These are phyloP conservation scores for Enoplosus armatus DNA, from an alignment of 2,797 vertebrate species.

Conservation along the genomic window DNA sequence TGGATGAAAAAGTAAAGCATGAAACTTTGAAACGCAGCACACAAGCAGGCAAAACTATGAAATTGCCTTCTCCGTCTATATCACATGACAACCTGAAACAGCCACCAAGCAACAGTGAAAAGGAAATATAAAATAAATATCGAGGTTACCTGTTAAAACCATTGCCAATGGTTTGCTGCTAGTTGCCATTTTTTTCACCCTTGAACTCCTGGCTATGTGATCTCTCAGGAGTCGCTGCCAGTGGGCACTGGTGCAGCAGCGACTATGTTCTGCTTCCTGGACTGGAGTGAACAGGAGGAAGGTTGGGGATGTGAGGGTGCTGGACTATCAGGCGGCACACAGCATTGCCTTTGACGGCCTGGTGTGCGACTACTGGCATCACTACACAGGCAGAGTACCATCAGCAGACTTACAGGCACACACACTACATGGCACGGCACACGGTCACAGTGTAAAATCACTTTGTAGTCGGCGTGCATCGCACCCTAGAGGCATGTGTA, in stretches of 20 bases:
- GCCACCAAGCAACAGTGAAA: constrained; percentile 13
- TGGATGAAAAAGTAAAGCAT: constrained; percentile 31
- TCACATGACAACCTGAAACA: constrained; percentile 7
- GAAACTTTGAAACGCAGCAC: constrained; percentile 35
- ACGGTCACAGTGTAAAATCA: constrained; percentile 82
- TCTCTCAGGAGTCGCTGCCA: constrained; percentile 65
- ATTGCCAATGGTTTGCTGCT: constrained; percentile 8
- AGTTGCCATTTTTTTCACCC: constrained; percentile 50
- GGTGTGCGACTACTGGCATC: constrained; percentile 80
- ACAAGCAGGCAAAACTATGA: constrained; percentile 3
- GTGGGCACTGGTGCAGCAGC: constrained; percentile 51
- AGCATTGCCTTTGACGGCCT: constrained; percentile 78
- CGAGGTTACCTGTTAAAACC: constrained; percentile 28
- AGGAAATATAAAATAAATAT: constrained; percentile 21
- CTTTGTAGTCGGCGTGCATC: constrained; percentile 79
- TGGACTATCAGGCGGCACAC: constrained; percentile 78
- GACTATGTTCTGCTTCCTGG: constrained; percentile 66
- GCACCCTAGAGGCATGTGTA: constrained; percentile 64
- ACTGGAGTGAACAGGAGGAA: constrained; percentile 53
- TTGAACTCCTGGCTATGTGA: constrained; percentile 64
- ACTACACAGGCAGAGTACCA: constrained; percentile 79
- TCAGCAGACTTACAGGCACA: constrained; percentile 68
- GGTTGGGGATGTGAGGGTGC: constrained; percentile 56
- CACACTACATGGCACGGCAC: constrained; percentile 71
- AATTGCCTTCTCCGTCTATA: background rate